A percentile compares a stretch with the other conserved stretches of the same genome.
These are phyloP conservation scores for Neosilurus mollespiculum DNA, from an alignment of 2,797 vertebrate genomes.

Conservation along the genomic window DNA sequence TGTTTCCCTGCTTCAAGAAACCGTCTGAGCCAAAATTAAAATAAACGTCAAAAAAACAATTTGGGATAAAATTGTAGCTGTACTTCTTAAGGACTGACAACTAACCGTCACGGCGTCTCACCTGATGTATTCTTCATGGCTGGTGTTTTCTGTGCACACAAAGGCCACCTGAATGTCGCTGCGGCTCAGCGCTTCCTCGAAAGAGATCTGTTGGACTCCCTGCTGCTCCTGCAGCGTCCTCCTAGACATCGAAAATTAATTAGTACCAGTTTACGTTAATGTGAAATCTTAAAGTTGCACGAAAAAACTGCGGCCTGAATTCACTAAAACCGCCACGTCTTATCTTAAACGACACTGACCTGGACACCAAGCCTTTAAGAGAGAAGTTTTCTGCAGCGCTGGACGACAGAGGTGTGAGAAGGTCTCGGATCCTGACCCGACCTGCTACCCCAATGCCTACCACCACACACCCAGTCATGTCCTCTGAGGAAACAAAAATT, in stretches of 20 bases:
- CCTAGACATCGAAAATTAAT: constrained; percentile 62
- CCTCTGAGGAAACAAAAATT: constrained; percentile 16
- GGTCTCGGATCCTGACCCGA: constrained; percentile 81
- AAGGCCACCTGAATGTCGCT: constrained; percentile 81
- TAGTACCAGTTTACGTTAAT: not conserved
- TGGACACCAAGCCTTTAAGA: constrained; percentile 84
- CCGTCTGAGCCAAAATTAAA: constrained; percentile 65
- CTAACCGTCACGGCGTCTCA: constrained; percentile 45
- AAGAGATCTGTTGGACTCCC: constrained; percentile 77
- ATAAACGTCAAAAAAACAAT: too few species aligned
- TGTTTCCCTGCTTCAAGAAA: constrained; percentile 91
- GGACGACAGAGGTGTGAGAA: constrained; percentile 72
- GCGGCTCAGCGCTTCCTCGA: constrained; percentile 79
- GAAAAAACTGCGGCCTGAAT: too few species aligned
- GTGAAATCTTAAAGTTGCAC: too few species aligned
- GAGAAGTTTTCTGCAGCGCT: constrained; percentile 79
- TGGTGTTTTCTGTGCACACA: constrained; percentile 86
- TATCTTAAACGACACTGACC: constrained; percentile 68
- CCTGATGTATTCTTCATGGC: constrained; percentile 84
- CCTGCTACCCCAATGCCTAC: constrained; percentile 87
- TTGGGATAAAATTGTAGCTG: not conserved
- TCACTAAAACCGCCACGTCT: too few species aligned
- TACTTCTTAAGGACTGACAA: not conserved
- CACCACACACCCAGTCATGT: constrained; percentile 87
- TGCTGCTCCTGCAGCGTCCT: constrained; percentile 76